phyloP scores from a whole-genome alignment of 2,888 invertebrate genomes.

The Pseudanteris insignis region DNA sequence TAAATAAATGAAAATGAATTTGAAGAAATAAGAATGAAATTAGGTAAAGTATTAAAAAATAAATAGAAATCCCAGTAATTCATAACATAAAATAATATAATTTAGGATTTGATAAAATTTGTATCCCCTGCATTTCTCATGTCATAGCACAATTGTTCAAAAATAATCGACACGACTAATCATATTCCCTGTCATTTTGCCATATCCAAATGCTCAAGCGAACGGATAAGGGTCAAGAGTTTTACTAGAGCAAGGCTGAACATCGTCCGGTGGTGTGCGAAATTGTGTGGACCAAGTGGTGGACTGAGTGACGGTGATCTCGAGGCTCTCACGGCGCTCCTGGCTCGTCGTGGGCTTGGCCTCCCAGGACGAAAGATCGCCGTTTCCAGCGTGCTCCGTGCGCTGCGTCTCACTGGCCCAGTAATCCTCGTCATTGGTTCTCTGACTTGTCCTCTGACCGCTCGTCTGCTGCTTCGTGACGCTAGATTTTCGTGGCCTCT shows the following conservation, averaged over 20 bases:
- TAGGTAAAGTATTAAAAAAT: no score
- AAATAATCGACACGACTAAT: conserved; percentile 19
- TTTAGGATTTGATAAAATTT: no score
- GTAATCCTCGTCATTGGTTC: conserved; percentile 47
- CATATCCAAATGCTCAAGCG: conserved; percentile 48
- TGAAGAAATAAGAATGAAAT: no score
- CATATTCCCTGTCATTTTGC: conserved; percentile 14
- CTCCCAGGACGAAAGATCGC: conserved; percentile 58
- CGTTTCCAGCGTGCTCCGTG: conserved; percentile 56
- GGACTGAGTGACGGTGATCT: conserved; percentile 52
- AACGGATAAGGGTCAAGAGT: conserved; percentile 62
- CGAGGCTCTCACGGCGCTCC: conserved; percentile 50
- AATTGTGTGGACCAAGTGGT: conserved; percentile 60
- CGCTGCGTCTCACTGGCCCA: conserved; percentile 48
- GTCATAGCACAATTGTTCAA: conserved; percentile 9
- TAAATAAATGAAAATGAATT: no score
- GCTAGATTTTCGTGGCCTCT: conserved; percentile 44
- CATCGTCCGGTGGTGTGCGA: conserved; percentile 59
- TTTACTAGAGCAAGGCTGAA: conserved; percentile 64
- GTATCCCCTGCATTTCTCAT: not conserved
- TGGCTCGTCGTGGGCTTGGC: conserved; percentile 51
- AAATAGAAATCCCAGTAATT: no score
- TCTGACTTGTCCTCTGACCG: conserved; percentile 32
- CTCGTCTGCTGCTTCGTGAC: conserved; percentile 20
- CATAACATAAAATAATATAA: no score